These are phyloP conservation scores for Drosophila siamana DNA, from an alignment of 2,888 invertebrate species.

Conservation along the genomic window DNA sequence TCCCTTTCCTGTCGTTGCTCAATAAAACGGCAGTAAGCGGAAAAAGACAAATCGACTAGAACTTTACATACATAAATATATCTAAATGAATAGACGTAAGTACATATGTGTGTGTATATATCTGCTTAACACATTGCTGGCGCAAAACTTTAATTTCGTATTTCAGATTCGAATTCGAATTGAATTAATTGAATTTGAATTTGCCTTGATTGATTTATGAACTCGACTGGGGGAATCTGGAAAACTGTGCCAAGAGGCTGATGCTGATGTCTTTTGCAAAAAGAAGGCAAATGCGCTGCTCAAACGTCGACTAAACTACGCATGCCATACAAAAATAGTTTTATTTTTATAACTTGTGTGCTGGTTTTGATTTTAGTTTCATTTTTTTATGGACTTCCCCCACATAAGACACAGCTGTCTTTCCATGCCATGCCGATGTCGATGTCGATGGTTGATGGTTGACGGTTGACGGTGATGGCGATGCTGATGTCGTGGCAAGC, in stretches of 20 bases:
- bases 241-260: constrained; percentile 74
- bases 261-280: constrained; percentile 33
- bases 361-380: constrained; percentile 69
- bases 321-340: constrained; percentile 71
- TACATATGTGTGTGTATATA: constrained; percentile 12
- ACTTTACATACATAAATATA: constrained; percentile 43
- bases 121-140: constrained; percentile 53
- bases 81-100: background rate
- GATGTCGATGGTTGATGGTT: constrained; percentile 7
- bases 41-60: constrained; percentile 86
- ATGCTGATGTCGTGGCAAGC: constrained; percentile 13
- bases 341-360: constrained; percentile 77
- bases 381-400: constrained; percentile 77
- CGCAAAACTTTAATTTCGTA: constrained; percentile 32
- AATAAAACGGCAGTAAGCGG: constrained; percentile 86
- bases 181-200: constrained; percentile 74
- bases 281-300: constrained; percentile 19
- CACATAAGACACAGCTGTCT: constrained; percentile 77
- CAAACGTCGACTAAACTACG: constrained; percentile 61
- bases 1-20: constrained; percentile 85
- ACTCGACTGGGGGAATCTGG: constrained; percentile 54
- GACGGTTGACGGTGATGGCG: background rate
- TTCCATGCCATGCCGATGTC: constrained; percentile 43
- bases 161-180: constrained; percentile 20
- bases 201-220: constrained; percentile 74